These are phyloP conservation scores for Drosophila seguyi DNA, from an alignment of 1,140 invertebrate genomes.

Conservation along the genomic window DNA sequence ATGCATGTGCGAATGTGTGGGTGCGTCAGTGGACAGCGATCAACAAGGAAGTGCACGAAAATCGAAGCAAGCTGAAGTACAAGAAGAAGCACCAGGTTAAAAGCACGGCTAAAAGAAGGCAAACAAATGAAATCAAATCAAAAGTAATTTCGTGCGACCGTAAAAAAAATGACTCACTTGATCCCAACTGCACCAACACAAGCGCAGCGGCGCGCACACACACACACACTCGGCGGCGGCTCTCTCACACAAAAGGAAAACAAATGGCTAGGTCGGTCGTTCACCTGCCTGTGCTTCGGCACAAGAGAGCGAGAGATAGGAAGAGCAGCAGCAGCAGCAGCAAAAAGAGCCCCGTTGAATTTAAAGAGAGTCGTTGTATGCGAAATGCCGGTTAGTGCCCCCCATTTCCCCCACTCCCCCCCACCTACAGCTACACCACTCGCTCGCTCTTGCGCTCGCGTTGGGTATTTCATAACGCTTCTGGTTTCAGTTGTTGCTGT, in stretches of 20 bases:
- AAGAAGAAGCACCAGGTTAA: slow-evolving; percentile 14
- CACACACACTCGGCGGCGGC: slow-evolving; percentile 14
- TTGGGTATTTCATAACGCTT: slow-evolving; percentile 80
- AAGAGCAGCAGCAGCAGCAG: slow-evolving; percentile 8
- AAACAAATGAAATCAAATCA: slow-evolving; percentile 68
- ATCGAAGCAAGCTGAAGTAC: slow-evolving; percentile 15
- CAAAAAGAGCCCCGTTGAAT: background rate
- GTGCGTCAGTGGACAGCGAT: slow-evolving; percentile 43
- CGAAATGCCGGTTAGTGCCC: slow-evolving; percentile 19
- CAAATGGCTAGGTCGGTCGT: slow-evolving; percentile 85
- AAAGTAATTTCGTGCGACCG: slow-evolving; percentile 59
- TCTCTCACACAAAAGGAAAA: slow-evolving; percentile 73
- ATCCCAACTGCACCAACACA: slow-evolving; percentile 55
- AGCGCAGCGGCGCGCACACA: slow-evolving; percentile 23
- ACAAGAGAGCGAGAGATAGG: slow-evolving; percentile 36
- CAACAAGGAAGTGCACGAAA: slow-evolving; percentile 40
- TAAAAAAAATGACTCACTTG: slow-evolving; percentile 80
- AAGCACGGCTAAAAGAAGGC: slow-evolving; percentile 45
- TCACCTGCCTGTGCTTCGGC: slow-evolving; percentile 73
- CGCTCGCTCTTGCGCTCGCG: slow-evolving; percentile 38
- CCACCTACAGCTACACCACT: slow-evolving; percentile 7
- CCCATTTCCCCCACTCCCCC: slow-evolving; percentile 8
- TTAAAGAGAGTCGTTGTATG: slow-evolving; percentile 4
- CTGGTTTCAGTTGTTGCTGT: slow-evolving; percentile 70
- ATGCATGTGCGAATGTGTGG: slow-evolving; percentile 33